Percentiles rank a stretch among this genome's conserved stretches.
These are phyloP conservation scores for Zosterops hypoxanthus DNA, from an alignment of 2,113 vertebrate genomes.

Conservation along the genomic window DNA sequence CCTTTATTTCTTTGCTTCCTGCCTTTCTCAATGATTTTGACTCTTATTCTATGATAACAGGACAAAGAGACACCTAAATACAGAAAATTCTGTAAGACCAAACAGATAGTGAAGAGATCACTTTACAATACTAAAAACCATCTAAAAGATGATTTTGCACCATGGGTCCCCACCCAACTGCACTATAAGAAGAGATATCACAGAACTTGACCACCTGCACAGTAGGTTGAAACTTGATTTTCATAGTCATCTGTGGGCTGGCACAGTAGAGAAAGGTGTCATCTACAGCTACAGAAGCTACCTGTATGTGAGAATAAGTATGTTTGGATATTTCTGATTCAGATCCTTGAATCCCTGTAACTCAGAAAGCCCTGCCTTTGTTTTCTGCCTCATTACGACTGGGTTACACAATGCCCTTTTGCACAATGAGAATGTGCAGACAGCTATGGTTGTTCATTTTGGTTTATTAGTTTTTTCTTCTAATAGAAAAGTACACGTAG, in stretches of 20 bases:
- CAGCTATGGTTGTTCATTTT: not conserved
- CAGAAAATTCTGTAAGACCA: not conserved
- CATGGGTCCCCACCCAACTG: not conserved
- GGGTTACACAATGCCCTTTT: not conserved
- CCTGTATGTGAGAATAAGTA: not conserved
- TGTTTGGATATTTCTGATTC: not conserved
- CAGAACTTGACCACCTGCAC: not conserved
- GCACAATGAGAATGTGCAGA: not conserved
- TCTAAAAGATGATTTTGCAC: not conserved
- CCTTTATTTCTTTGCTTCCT: not conserved
- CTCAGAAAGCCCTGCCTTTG: not conserved
- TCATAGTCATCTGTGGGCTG: not conserved
- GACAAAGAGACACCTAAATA: not conserved
- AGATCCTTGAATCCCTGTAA: not conserved
- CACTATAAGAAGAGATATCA: not conserved
- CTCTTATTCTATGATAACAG: not conserved
- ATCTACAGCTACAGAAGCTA: not conserved
- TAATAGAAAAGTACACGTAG: not conserved
- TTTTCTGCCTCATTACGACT: not conserved
- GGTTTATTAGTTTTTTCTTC: not conserved
- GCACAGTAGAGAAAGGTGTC: not conserved
- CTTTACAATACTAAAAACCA: not conserved
- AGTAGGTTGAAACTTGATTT: not conserved
- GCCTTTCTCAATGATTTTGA: not conserved
- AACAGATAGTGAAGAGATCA: not conserved